These are phyloP conservation scores for Plestiodon gilberti DNA, from an alignment of 2,113 vertebrate genomes.

Conservation along the genomic window DNA sequence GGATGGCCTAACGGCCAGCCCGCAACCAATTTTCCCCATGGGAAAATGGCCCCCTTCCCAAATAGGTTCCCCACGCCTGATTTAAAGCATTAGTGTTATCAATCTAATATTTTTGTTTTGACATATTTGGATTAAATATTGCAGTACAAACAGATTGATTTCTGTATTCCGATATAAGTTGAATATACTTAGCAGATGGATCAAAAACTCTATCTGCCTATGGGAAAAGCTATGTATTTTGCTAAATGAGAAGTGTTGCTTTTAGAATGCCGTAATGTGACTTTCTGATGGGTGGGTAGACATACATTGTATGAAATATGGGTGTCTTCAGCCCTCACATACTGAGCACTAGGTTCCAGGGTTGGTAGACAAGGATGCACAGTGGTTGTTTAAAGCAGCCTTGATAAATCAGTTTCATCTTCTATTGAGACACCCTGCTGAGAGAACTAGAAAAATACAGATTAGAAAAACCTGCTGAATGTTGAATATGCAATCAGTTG, in stretches of 20 bases:
- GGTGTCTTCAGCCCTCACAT: neutral
- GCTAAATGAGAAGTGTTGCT: neutral
- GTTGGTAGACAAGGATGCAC: neutral
- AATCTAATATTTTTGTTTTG: neutral
- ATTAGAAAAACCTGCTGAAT: neutral
- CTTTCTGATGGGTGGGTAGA: neutral
- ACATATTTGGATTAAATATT: neutral
- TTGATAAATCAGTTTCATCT: neutral
- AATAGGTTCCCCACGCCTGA: too few relatives aligned
- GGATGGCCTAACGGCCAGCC: too few relatives aligned
- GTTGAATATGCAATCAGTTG: neutral
- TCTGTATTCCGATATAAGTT: neutral
- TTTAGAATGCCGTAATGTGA: neutral
- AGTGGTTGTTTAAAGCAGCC: neutral
- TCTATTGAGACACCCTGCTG: neutral
- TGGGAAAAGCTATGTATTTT: neutral
- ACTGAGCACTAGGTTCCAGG: too few relatives aligned
- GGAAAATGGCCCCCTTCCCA: too few relatives aligned
- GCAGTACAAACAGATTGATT: neutral
- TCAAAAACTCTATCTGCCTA: neutral
- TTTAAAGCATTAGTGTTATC: too few relatives aligned
- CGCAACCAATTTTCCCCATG: too few relatives aligned
- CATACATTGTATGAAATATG: neutral
- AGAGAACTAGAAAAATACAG: neutral
- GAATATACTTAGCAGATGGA: neutral